Evolutionary conservation across 2,888 invertebrate species (phyloP).

Genomic region (Bugulina stolonifera): DNA sequence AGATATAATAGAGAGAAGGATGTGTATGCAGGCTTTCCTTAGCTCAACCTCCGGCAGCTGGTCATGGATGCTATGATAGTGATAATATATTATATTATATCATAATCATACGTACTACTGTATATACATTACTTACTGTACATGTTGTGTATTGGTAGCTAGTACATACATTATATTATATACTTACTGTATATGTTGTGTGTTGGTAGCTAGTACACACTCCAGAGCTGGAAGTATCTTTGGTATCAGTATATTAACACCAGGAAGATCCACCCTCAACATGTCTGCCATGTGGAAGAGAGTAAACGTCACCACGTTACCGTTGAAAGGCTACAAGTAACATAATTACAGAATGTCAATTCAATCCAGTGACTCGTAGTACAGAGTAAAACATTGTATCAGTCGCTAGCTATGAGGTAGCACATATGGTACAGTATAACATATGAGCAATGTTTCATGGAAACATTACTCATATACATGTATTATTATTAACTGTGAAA

Average conservation of each 20-base stretch:
- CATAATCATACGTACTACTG: no score
- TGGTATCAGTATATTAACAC: slow-evolving; percentile 83
- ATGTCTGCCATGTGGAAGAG: slow-evolving; percentile 63
- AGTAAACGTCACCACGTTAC: slow-evolving; percentile 75
- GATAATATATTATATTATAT: no score
- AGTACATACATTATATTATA: slow-evolving; percentile 67
- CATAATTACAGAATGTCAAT: no score
- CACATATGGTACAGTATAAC: no score
- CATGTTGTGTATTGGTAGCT: slow-evolving; percentile 72
- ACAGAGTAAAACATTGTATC: no score
- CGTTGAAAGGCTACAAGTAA: slow-evolving; percentile 35
- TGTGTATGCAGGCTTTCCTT: slow-evolving; percentile 82
- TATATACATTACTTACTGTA: slow-evolving; percentile 59
- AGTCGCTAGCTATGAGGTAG: no score
- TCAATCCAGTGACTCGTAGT: no score
- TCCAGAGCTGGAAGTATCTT: slow-evolving; percentile 83
- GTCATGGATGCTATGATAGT: slow-evolving; percentile 42
- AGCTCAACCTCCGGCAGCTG: slow-evolving; percentile 57
- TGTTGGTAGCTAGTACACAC: slow-evolving; percentile 77
- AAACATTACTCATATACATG: no score
- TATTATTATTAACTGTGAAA: no score
- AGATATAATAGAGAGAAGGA: slow-evolving; percentile 81
- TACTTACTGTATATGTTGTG: slow-evolving; percentile 65
- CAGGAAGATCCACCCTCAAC: slow-evolving; percentile 84
- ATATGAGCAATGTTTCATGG: no score